These are phyloP conservation scores for Lacanobia oleracea DNA, from an alignment of 2,888 invertebrate genomes.

Conservation along the genomic window DNA sequence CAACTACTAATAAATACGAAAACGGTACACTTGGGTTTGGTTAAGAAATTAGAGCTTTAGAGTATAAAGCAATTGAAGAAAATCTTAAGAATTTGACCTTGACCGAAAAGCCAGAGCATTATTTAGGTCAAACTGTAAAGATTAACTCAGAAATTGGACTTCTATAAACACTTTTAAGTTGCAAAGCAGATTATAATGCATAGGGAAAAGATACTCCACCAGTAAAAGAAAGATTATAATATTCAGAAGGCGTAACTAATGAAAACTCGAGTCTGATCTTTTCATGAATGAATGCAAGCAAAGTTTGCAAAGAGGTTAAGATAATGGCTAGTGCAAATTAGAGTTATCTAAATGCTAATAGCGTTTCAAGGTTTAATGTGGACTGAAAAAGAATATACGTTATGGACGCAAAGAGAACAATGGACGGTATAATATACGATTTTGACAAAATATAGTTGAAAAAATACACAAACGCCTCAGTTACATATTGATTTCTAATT, in stretches of 20 bases:
- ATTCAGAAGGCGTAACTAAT: background rate
- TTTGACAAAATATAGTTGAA: background rate
- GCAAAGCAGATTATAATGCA: background rate
- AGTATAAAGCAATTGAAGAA: background rate
- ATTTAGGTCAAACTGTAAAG: constrained; percentile 3
- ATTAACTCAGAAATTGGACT: constrained; percentile 18
- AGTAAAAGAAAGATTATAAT: background rate
- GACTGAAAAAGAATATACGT: background rate
- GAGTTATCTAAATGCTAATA: constrained; percentile 49
- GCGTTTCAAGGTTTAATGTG: constrained; percentile 35
- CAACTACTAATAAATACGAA: background rate
- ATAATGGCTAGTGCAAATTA: constrained; percentile 39
- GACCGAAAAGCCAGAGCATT: constrained; percentile 10
- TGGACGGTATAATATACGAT: background rate
- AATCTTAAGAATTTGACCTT: constrained; percentile 14
- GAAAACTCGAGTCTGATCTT: background rate
- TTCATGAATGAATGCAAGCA: constrained; percentile 12
- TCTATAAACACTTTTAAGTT: background rate
- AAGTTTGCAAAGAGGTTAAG: constrained; percentile 13
- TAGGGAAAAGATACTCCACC: background rate
- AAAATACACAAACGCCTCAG: background rate
- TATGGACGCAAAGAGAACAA: background rate
- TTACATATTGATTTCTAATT: too few relatives aligned
- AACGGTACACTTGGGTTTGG: background rate
- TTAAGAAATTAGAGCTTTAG: background rate